Conservation (phyloP, 2,888 invertebrate species). For the Leucozona laternaria region DNA sequence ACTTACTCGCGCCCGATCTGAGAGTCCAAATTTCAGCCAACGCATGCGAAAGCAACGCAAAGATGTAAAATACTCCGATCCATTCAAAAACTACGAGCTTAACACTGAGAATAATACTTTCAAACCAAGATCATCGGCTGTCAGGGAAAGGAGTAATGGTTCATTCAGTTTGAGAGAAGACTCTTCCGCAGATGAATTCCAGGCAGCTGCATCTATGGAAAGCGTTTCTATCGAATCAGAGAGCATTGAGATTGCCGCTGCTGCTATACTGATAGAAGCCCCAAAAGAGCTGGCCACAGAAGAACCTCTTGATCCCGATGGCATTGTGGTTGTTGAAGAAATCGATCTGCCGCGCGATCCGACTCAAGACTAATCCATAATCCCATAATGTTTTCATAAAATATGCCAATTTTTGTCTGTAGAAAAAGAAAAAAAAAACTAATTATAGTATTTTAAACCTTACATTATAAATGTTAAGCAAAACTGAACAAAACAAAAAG, state of each 20-base stretch:
- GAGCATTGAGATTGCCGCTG: constrained; percentile 49
- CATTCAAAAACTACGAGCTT: constrained; percentile 82
- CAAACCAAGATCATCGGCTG: constrained; percentile 77
- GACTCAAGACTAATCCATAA: constrained; percentile 61
- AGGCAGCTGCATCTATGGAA: constrained; percentile 44
- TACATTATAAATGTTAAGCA: constrained; percentile 11
- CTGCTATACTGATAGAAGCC: constrained; percentile 36
- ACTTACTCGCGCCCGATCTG: constrained; percentile 81
- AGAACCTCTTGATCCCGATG: constrained; percentile 60
- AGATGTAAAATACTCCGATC: constrained; percentile 80
- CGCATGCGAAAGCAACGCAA: constrained; percentile 77
- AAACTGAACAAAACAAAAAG: not conserved
- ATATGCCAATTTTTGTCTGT: constrained; percentile 64
- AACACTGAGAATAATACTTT: constrained; percentile 82
- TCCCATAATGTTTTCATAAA: constrained; percentile 33
- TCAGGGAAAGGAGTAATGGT: constrained; percentile 52
- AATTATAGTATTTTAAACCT: constrained; percentile 39
- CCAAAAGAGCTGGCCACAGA: constrained; percentile 34
- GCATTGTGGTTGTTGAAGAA: constrained; percentile 57
- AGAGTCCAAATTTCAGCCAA: constrained; percentile 81
- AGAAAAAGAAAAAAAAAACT: constrained; percentile 27
- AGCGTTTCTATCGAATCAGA: constrained; percentile 55
- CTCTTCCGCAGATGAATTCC: constrained; percentile 43
- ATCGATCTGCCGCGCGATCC: constrained; percentile 50
- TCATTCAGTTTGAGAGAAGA: constrained; percentile 53